Evolutionary conservation across 2,113 vertebrate genomes (phyloP), one percentile per base, ranked within the genome.

Genomic region (Serinus canaria): DNA sequence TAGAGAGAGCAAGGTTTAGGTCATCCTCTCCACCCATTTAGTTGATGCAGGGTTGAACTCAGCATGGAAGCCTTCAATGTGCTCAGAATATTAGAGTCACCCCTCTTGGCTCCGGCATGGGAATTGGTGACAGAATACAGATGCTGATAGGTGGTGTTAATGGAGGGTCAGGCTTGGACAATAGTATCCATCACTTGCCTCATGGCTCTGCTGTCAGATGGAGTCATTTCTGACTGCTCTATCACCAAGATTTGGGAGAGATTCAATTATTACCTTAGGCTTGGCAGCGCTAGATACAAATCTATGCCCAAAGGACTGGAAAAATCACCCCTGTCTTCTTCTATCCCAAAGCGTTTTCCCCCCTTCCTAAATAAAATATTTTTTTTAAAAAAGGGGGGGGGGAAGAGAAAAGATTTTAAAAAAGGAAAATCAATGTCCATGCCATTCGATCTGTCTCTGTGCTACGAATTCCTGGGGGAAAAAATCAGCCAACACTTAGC

Each of bases 61-160:
- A 97, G 98, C 97, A 95, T 95, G 93, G 84, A 93, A 96, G 94
- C 97, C 97, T 97, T 98, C 90, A 87, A 97, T 97, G 96, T 95
- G 94, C 98, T 98, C 97, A 96, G 97, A 98, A 98, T 98, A 98
- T 98, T 98, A 98, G 97, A 98, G 97, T 96, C 97, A 92, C 96
- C 97, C 98, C 97, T 98, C 98, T 98, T 98, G 98, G 97, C 97
- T 97, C 97, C 91, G 96, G 97, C 97, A 98, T 96, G 97, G 97
- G 97, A 97, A 98, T 96, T 95, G 84, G 96, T 98, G 98, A 98
- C 98, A 98, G 98, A 96, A 98, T 98, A 98, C 98, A 99, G 98
- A 99, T 99, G 98, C 98, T 98, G 98, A 98, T 98, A 98, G 98
- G 98, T 98, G 96, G 98, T 99, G 98, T 99, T 99, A 99, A 99